phyloP scores from a whole-genome alignment of 2,888 invertebrate species.

The Dynastes grantii region DNA sequence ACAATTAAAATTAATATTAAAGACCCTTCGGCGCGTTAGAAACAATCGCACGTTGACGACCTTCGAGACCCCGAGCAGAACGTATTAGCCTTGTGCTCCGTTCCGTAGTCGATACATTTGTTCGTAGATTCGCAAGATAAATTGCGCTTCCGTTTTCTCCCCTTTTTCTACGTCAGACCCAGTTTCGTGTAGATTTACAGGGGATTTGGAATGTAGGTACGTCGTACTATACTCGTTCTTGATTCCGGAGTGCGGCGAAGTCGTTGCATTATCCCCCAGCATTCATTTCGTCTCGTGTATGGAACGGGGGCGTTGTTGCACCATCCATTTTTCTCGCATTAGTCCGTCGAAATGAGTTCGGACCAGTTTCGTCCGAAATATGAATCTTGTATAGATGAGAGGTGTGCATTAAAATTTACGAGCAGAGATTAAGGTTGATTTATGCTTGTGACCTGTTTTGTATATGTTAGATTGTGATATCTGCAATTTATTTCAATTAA shows the following conservation, averaged over 20 bases:
- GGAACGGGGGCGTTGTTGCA: not conserved
- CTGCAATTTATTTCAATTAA: not conserved
- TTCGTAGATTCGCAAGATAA: slow-evolving; percentile 31
- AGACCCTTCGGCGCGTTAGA: not conserved
- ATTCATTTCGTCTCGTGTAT: slow-evolving; percentile 1
- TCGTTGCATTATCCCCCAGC: slow-evolving; percentile 17
- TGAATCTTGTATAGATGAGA: slow-evolving; percentile 4
- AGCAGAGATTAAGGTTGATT: slow-evolving; percentile 22
- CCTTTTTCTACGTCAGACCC: slow-evolving; percentile 16
- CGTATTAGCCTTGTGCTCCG: slow-evolving; percentile 25
- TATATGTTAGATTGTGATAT: not conserved
- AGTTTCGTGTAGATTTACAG: slow-evolving; percentile 15
- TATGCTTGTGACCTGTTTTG: slow-evolving; percentile 3
- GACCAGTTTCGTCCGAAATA: slow-evolving; percentile 1
- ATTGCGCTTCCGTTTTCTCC: slow-evolving; percentile 21
- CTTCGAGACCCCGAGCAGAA: slow-evolving; percentile 16
- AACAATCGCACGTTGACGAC: not conserved
- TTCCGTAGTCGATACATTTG: slow-evolving; percentile 33
- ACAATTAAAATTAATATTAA: not conserved
- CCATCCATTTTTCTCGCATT: not conserved
- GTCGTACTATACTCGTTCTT: not conserved
- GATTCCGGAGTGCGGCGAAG: not conserved
- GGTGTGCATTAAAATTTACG: slow-evolving; percentile 4
- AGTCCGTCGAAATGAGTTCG: not conserved
- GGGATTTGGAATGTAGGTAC: slow-evolving; percentile 26